phyloP scores from a whole-genome alignment of 2,888 invertebrate species.

The Drosophila falleni region DNA sequence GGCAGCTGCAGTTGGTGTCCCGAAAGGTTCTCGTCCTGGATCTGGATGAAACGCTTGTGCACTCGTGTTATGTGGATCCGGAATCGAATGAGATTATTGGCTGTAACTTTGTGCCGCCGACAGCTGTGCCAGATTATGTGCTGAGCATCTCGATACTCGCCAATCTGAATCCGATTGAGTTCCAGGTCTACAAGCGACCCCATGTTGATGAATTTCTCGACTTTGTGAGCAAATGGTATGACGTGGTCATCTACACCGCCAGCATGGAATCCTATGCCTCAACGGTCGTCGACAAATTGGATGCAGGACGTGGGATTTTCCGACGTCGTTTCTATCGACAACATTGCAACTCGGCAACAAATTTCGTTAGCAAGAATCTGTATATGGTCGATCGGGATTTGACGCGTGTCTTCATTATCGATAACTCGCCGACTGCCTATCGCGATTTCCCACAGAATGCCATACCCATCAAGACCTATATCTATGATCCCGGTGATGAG shows the following conservation, averaged over 20 bases:
- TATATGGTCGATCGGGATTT: constrained; percentile 42
- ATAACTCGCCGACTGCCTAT: constrained; percentile 66
- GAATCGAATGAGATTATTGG: constrained; percentile 41
- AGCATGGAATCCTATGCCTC: constrained; percentile 63
- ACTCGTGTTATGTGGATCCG: constrained; percentile 64
- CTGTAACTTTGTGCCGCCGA: constrained; percentile 38
- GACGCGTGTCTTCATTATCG: constrained; percentile 52
- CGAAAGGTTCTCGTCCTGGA: constrained; percentile 62
- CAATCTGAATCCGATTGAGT: constrained; percentile 24
- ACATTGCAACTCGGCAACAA: constrained; percentile 43
- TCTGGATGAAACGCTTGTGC: constrained; percentile 66
- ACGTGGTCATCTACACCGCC: constrained; percentile 66
- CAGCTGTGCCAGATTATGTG: constrained; percentile 53
- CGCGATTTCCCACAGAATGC: constrained; percentile 59
- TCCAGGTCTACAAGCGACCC: constrained; percentile 61
- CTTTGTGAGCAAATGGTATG: constrained; percentile 63
- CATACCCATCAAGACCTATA: constrained; percentile 59
- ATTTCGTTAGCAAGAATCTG: constrained; percentile 51
- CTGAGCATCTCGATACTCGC: constrained; percentile 31
- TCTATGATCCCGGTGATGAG: constrained; percentile 54
- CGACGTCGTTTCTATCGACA: constrained; percentile 59
- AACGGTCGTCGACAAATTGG: constrained; percentile 55
- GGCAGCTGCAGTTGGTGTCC: constrained; percentile 2
- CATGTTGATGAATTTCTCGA: constrained; percentile 57
- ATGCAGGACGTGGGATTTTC: constrained; percentile 57